Evolutionary conservation across 2,888 invertebrate genomes (phyloP).

Genomic region (Argynnis bischoffii): DNA sequence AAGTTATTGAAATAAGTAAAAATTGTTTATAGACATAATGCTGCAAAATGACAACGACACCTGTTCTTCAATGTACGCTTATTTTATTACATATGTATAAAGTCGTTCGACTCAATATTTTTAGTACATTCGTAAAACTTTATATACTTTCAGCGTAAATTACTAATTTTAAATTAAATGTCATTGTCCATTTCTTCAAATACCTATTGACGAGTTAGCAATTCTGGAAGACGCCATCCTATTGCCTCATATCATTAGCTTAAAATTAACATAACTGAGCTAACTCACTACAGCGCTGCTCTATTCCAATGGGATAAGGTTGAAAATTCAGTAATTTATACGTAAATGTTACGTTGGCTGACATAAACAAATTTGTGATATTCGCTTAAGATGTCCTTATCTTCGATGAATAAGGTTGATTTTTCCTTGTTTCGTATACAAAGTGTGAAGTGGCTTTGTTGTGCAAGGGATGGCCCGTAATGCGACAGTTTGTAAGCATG

Average conservation of each 20-base stretch:
- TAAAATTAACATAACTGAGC: slow-evolving; percentile 70
- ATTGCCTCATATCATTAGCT: slow-evolving; percentile 70
- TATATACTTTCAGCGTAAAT: too few relatives aligned
- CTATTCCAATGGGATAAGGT: slow-evolving; percentile 53
- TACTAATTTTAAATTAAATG: too few relatives aligned
- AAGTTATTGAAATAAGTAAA: too few relatives aligned
- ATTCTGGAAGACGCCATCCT: slow-evolving; percentile 37
- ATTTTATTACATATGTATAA: too few relatives aligned
- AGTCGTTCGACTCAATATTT: too few relatives aligned
- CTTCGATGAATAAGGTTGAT: slow-evolving; percentile 50
- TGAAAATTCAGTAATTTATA: slow-evolving; percentile 44
- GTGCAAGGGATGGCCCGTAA: slow-evolving; percentile 72
- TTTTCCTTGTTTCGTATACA: slow-evolving; percentile 43
- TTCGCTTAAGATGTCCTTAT: slow-evolving; percentile 47
- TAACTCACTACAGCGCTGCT: slow-evolving; percentile 50
- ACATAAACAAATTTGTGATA: slow-evolving; percentile 46
- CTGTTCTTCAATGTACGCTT: too few relatives aligned
- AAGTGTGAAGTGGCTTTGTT: slow-evolving; percentile 54
- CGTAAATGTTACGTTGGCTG: slow-evolving; percentile 46
- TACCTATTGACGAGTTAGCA: slow-evolving; percentile 35
- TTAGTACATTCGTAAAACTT: too few relatives aligned
- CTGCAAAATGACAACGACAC: too few relatives aligned
- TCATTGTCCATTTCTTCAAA: slow-evolving; percentile 22
- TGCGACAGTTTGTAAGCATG: slow-evolving; percentile 82
- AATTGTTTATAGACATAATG: too few relatives aligned